Conservation (phyloP, 2,797 vertebrate species). For the Oreonectes daqikongensis region DNA sequence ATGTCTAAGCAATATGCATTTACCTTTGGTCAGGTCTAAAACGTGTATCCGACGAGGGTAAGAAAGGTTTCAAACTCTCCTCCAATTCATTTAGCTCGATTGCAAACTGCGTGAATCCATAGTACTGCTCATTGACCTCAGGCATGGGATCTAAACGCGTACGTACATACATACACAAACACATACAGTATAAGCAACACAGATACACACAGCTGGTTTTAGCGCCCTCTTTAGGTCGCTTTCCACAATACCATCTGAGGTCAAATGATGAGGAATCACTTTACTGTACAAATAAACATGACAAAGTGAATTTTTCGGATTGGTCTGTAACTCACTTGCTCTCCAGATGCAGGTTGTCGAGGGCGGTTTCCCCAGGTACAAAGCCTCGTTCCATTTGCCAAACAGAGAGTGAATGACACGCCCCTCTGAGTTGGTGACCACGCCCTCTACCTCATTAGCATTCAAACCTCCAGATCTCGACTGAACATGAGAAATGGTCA, state of each 20-base stretch:
- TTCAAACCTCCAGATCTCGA: constrained; percentile 90
- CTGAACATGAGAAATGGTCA: constrained; percentile 65
- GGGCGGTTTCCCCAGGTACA: constrained; percentile 87
- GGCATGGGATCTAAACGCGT: constrained; percentile 86
- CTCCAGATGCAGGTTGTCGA: constrained; percentile 91
- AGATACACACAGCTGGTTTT: constrained; percentile 19
- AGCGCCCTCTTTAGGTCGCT: not conserved
- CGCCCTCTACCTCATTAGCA: constrained; percentile 90
- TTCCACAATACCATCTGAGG: not conserved
- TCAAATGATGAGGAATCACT: not conserved
- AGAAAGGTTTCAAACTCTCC: constrained; percentile 72
- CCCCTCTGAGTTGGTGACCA: constrained; percentile 82
- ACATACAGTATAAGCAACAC: not conserved
- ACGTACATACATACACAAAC: constrained; percentile 26
- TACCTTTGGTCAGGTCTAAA: constrained; percentile 98
- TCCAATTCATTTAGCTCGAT: constrained; percentile 94
- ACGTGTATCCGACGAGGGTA: constrained; percentile 91
- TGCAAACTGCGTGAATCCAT: constrained; percentile 95
- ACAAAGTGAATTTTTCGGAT: not conserved
- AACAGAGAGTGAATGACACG: constrained; percentile 86
- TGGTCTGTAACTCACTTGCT: constrained; percentile 83
- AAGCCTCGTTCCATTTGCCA: constrained; percentile 94
- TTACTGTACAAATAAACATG: not conserved
- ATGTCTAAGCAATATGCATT: no score
- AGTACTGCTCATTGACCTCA: constrained; percentile 87